Evolutionary conservation across 2,888 invertebrate species (phyloP).

Genomic region (Nomada flava): DNA sequence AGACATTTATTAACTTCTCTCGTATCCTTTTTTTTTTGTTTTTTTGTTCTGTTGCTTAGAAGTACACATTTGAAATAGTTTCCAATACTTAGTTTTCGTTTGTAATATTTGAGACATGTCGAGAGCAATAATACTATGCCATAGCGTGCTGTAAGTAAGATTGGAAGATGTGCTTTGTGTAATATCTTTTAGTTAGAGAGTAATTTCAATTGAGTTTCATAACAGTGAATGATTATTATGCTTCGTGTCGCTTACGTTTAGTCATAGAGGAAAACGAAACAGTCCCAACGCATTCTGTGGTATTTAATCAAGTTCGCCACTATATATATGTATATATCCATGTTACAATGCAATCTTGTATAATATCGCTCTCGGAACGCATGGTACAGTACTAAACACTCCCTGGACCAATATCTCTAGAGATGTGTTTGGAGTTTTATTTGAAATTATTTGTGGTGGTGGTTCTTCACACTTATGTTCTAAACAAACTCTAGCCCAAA

Average conservation of each 20-base stretch:
- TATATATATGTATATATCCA: conserved; percentile 12
- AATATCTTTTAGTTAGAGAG: conserved; percentile 32
- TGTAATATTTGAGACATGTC: conserved; percentile 22
- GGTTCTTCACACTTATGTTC: conserved; percentile 53
- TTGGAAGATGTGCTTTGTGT: conserved; percentile 52
- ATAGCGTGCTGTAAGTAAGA: conserved; percentile 44
- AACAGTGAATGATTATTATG: conserved; percentile 52
- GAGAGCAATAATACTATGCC: conserved; percentile 38
- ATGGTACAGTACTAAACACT: conserved; percentile 71
- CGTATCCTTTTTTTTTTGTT: conserved; percentile 29
- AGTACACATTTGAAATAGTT: conserved; percentile 24
- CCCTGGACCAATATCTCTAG: conserved; percentile 49
- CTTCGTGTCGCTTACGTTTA: conserved; percentile 62
- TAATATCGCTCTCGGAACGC: conserved; percentile 57
- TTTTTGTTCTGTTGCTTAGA: conserved; percentile 22
- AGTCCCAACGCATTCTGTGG: conserved; percentile 52
- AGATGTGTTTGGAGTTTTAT: conserved; percentile 42
- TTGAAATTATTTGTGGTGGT: conserved; percentile 63
- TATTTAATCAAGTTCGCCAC: conserved; percentile 33
- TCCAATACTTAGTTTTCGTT: not conserved
- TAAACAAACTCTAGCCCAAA: conserved; percentile 33
- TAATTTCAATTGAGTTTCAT: conserved; percentile 34
- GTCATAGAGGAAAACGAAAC: conserved; percentile 69
- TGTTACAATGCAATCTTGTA: conserved; percentile 36
- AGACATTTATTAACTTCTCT: conserved; percentile 48